Conservation (phyloP, 2,113 vertebrate species). For the Motacilla tschutschensis region DNA sequence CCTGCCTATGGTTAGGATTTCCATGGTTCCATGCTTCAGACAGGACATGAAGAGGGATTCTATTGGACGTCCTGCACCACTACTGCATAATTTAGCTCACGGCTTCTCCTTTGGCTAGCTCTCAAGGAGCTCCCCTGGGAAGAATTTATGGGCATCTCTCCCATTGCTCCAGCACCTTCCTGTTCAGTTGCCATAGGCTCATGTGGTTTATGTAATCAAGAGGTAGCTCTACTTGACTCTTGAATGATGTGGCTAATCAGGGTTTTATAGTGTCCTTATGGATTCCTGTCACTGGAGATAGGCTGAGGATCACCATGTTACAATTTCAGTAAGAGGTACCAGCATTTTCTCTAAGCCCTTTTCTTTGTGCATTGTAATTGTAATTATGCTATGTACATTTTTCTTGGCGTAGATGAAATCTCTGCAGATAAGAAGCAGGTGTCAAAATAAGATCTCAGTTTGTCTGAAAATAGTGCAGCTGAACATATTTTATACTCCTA, state of each 20-base stretch:
- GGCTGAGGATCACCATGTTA: neutral
- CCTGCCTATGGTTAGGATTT: neutral
- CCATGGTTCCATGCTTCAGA: neutral
- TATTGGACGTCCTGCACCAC: neutral
- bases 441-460: neutral
- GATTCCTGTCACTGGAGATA: neutral
- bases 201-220: neutral
- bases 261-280: neutral
- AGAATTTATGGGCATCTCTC: neutral
- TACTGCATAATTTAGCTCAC: neutral
- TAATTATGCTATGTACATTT: neutral
- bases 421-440: neutral
- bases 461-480: neutral
- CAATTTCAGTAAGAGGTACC: neutral
- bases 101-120: neutral
- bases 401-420: neutral
- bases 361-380: neutral
- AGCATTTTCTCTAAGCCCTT: neutral
- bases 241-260: fast-evolving
- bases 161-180: neutral
- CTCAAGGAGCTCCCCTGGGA: neutral
- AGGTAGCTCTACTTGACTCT: neutral
- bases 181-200: neutral
- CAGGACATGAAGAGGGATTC: neutral
- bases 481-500: neutral